Evolutionary conservation across 2,113 vertebrate species (phyloP), one percentile per base, ranked within the genome.

Genomic region (Drymodes brunneopygia): DNA sequence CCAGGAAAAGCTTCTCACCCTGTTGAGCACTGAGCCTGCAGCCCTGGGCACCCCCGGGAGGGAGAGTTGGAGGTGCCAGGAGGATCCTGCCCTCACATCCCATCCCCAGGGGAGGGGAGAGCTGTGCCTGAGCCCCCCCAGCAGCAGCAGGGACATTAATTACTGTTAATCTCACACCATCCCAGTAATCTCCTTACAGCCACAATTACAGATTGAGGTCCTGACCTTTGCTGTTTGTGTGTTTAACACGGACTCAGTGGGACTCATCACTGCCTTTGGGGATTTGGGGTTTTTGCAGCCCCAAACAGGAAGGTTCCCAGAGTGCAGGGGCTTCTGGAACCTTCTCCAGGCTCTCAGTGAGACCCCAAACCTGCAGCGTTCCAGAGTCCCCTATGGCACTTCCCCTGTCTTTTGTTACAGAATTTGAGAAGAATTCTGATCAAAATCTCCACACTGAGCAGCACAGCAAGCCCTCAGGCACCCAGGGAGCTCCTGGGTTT

Each of bases 41-140:
- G 12, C 18, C 28, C 19, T 4, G 12, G 17, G 1, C 33, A 33
- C 14, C 25, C 8, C 25, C 3, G 31, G 54, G 22, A 11, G 24
- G 0, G 15, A 35, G 28, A 40, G 13, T 15, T n/a, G 16, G 2
- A 33, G 6, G 56, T 2, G 14, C 22, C 2, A 5, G 8, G 1
- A 5, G 0, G 3, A 18, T 19, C 19, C 65, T 40, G 27, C 40
- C 44, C 31, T 0, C 2, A 5, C 16, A 12, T 0, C 23, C 7
- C 23, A 53, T 50, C 35, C 47, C 51, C 17, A 38, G 9, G 38
- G 45, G 21, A 18, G 27, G 0, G 10, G 38, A 11, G 38, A 38
- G 38, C 38, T 38, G 38, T 38, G 62, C 22, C 40, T 24, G 25
- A 7, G 7, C 7, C 9, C 29, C 38, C 9, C 1, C 14, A 69